Evolutionary conservation across 2,888 invertebrate species (phyloP).

Genomic region (Phasia obesa): DNA sequence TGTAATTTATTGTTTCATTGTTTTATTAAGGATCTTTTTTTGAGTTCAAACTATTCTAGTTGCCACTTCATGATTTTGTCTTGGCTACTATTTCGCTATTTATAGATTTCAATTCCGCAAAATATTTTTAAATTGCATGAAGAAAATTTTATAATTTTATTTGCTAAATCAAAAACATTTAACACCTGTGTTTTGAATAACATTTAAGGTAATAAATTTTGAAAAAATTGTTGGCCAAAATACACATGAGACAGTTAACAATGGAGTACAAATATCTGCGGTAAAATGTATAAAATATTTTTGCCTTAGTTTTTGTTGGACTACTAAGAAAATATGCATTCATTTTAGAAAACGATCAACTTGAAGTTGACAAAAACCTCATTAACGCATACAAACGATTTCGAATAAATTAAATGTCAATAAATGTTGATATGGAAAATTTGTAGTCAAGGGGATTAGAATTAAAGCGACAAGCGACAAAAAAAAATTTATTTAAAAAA

Average conservation of each 20-base stretch:
- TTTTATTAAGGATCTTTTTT: too few relatives aligned
- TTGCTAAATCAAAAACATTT: slow-evolving; percentile 11
- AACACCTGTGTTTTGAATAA: slow-evolving; percentile 47
- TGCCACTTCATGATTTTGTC: too few relatives aligned
- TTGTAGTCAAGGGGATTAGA: not conserved
- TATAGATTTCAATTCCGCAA: slow-evolving; percentile 3
- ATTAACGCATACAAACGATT: too few relatives aligned
- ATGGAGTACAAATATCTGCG: slow-evolving; percentile 6
- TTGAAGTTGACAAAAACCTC: not conserved
- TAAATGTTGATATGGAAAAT: too few relatives aligned
- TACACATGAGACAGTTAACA: slow-evolving; percentile 18
- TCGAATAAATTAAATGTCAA: too few relatives aligned
- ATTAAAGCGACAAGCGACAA: slow-evolving; percentile 2
- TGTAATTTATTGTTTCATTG: not conserved
- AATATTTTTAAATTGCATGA: not conserved
- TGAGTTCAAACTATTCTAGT: too few relatives aligned
- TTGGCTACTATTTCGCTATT: not conserved
- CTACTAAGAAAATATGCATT: slow-evolving; percentile 20
- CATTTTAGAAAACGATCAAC: slow-evolving; percentile 3
- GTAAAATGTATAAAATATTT: slow-evolving; percentile 24
- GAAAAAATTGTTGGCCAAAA: not conserved
- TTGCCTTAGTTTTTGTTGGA: slow-evolving; percentile 42
- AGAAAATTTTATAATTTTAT: not conserved
- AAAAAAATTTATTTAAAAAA: too few relatives aligned
- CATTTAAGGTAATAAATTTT: slow-evolving; percentile 45